Base-by-base conservation (phyloP, 2,113 vertebrate species). In the Oncorhynchus keta region DNA sequence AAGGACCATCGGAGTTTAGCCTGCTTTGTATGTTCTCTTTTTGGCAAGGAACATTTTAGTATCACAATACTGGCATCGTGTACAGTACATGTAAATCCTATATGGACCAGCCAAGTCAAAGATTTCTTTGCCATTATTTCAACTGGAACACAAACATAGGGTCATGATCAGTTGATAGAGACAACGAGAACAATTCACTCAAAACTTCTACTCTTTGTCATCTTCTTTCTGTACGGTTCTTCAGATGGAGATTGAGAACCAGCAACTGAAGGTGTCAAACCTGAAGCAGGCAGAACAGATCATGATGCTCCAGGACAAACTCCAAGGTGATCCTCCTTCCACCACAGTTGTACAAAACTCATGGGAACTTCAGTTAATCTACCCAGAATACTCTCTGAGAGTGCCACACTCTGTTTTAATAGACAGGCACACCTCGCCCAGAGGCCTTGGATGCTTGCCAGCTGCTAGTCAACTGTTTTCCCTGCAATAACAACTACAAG, bases 181-280 rank as follows among this genome's bases (percentile, higher is more conserved):
- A 22, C n/a, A n/a, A 62, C 7, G 59, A 62, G 4, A 7, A n/a
- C 20, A 7, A 14, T 14, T 62, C 9, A 22, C 49, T 55, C 8
- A 45, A 11, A 45, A 9, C 55, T 5, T 6, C 5, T 6, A 16
- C 16, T 39, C 9, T 0, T 26, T 35, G 30, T 73, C 20, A 1
- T n/a, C n/a, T n/a, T 20, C 57, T 72, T 12, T 65, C n/a, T 64
- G 4, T 77, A 2, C 22, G 32, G 14, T 72, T 5, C 73, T 87
- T 61, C 82, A 99, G 97, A 96, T 98, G 88, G 97, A 99, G 86
- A 87, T 93, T 45, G 97, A 98, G 90, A 99, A 97, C 91, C 95
- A 95, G 83, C 94, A 94, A 76, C 84, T 98, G 86, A 97, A 95
- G 91, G 88, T 82, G 80, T 91, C 87, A 61, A 99, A 98, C 85